These are phyloP conservation scores for Drosophila lacteicornis DNA, from an alignment of 1,140 invertebrate species.

Conservation along the genomic window DNA sequence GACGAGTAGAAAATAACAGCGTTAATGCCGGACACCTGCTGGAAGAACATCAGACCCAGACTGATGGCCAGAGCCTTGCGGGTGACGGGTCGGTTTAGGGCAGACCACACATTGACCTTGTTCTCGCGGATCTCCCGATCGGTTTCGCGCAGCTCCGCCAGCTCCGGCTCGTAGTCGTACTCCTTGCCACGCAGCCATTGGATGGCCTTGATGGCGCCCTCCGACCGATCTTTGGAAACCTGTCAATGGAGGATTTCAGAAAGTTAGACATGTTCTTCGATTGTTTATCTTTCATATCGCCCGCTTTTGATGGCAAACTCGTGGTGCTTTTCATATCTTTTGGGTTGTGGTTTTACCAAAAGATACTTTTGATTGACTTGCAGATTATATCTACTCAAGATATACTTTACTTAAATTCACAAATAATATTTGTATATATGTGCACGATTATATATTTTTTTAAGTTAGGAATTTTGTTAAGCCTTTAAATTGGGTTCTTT, in stretches of 20 bases:
- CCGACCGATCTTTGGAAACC: slow-evolving; percentile 86
- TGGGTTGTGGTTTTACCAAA: neutral
- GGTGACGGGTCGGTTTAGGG: slow-evolving; percentile 87
- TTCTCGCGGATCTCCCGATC: slow-evolving; percentile 86
- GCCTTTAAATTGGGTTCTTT: too few relatives aligned
- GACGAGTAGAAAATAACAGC: slow-evolving; percentile 93
- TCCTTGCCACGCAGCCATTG: slow-evolving; percentile 88
- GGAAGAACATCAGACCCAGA: slow-evolving; percentile 92
- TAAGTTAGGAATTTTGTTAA: too few relatives aligned
- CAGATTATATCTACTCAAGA: slow-evolving; percentile 5
- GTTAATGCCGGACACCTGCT: slow-evolving; percentile 94
- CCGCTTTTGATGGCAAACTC: slow-evolving; percentile 19
- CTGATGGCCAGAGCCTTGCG: slow-evolving; percentile 90
- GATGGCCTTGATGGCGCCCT: slow-evolving; percentile 88
- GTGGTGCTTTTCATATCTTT: slow-evolving; percentile 23
- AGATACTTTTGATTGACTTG: slow-evolving; percentile 18
- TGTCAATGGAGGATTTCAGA: slow-evolving; percentile 30
- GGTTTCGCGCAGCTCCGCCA: slow-evolving; percentile 87
- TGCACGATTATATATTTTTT: too few relatives aligned
- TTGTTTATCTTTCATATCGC: slow-evolving; percentile 1
- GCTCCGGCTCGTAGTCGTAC: slow-evolving; percentile 88
- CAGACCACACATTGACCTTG: slow-evolving; percentile 86
- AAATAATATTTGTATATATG: neutral
- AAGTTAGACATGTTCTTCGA: slow-evolving; percentile 3
- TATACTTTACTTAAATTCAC: slow-evolving; percentile 1